Evolutionary conservation across 2,888 invertebrate genomes (phyloP).

Genomic region (Trimorus sp.): DNA sequence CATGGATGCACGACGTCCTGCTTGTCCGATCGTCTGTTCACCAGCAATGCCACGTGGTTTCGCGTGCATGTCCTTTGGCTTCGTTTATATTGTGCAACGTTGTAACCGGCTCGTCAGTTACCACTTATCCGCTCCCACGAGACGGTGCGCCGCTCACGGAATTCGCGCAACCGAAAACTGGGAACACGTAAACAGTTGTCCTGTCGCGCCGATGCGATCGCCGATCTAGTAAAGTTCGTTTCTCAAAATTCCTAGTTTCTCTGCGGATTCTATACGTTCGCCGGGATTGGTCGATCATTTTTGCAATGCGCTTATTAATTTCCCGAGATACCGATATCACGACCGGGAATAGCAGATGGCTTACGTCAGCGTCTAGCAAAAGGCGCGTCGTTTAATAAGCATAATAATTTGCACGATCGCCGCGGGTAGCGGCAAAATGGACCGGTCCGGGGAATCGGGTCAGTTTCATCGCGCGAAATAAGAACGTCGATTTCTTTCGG

Average conservation of each 20-base stretch:
- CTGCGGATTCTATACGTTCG: no score
- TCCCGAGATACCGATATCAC: background rate
- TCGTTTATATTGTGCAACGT: constrained; percentile 63
- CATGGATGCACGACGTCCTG: no score
- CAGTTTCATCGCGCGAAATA: constrained; percentile 4
- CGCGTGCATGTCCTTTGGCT: constrained; percentile 54
- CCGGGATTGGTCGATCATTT: background rate
- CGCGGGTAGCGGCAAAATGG: background rate
- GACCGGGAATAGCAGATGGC: background rate
- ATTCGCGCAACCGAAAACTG: constrained; percentile 18
- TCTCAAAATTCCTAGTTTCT: no score
- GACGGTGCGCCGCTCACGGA: constrained; percentile 40
- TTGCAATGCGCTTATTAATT: constrained; percentile 24
- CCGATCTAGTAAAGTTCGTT: no score
- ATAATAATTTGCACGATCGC: constrained; percentile 26
- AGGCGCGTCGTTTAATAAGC: constrained; percentile 14
- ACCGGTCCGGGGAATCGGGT: constrained; percentile 13
- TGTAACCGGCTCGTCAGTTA: constrained; percentile 66
- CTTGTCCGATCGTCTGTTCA: constrained; percentile 12
- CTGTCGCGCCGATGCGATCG: no score
- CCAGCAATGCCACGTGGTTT: constrained; percentile 46
- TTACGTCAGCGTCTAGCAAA: constrained; percentile 24
- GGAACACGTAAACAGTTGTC: no score
- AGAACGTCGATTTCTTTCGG: background rate
- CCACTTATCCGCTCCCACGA: constrained; percentile 54